Percentiles rank a stretch among this genome's conserved stretches.
phyloP scores from a whole-genome alignment of 2,888 invertebrate genomes.

The Polymixis flavicincta region DNA sequence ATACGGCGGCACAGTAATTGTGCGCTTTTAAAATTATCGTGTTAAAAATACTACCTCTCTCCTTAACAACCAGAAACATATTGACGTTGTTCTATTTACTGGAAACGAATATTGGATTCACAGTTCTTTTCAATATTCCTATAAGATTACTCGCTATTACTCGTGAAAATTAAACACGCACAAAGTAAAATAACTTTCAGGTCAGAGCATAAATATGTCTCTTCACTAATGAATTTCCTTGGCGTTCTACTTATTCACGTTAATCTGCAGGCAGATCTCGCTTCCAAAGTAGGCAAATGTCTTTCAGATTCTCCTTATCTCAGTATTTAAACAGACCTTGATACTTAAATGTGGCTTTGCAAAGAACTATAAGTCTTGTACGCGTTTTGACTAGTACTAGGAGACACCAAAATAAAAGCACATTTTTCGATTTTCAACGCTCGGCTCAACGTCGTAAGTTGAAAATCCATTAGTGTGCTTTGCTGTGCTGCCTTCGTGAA shows the following conservation, averaged over 20 bases:
- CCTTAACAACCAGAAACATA: no score
- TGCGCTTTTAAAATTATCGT: no score
- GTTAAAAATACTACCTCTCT: no score
- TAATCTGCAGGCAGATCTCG: conserved; percentile 53
- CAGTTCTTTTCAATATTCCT: neutral
- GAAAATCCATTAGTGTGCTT: neutral
- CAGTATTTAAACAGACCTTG: conserved; percentile 54
- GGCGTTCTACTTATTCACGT: conserved; percentile 40
- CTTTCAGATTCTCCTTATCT: conserved; percentile 62
- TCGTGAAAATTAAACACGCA: conserved; percentile 22
- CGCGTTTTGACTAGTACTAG: neutral
- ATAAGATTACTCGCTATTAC: neutral
- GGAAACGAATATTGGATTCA: neutral
- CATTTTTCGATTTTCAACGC: neutral
- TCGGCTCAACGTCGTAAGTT: neutral
- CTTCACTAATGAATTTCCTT: conserved; percentile 43
- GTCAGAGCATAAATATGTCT: conserved; percentile 42
- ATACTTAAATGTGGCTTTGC: conserved; percentile 48
- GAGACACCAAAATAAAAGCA: neutral
- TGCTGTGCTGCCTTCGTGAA: neutral
- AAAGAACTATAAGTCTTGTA: conserved; percentile 52
- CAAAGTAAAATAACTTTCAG: conserved; percentile 16
- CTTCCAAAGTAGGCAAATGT: conserved; percentile 53
- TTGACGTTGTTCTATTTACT: neutral
- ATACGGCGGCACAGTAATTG: no score